phyloP scores from a whole-genome alignment of 2,113 vertebrate genomes.

The Pycnonotus jocosus region DNA sequence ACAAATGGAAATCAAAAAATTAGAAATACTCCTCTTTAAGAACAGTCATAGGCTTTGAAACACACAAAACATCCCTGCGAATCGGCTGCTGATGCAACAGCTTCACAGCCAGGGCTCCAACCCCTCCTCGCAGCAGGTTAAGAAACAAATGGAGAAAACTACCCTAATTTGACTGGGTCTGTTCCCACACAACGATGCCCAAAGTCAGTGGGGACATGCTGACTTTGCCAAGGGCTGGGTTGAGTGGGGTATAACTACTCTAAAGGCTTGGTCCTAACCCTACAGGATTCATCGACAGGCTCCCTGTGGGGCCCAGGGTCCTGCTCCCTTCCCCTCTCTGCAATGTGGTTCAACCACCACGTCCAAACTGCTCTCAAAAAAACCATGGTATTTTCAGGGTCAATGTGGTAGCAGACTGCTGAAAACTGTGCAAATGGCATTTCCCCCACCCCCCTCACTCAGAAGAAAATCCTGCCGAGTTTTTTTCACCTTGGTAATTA shows the following conservation, averaged over 20 bases:
- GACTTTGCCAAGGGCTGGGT: not conserved
- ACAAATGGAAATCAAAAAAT: constrained; percentile 24
- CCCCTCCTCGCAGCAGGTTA: not conserved
- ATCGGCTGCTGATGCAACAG: rapidly evolving
- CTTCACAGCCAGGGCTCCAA: not conserved
- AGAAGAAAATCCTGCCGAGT: not conserved
- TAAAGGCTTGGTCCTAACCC: constrained; percentile 52
- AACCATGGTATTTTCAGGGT: not conserved
- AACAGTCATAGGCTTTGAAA: constrained; percentile 53
- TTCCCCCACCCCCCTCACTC: not conserved
- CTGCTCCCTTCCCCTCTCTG: not conserved
- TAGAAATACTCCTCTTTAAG: constrained; percentile 3
- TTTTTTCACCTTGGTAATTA: not conserved
- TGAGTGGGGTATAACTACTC: not conserved
- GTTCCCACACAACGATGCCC: not conserved
- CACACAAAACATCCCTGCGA: constrained; percentile 30
- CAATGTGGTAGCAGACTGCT: not conserved
- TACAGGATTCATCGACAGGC: not conserved
- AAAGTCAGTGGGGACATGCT: not conserved
- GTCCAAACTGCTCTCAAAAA: not conserved
- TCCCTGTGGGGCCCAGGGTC: not conserved
- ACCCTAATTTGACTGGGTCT: not conserved
- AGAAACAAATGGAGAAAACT: constrained; percentile 19
- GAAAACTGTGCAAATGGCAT: not conserved
- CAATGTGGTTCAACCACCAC: not conserved